A percentile compares a stretch with the other conserved stretches of the same genome.
Evolutionary conservation across 1,140 invertebrate species (phyloP).

Genomic region (Dendroctonus ponderosae): DNA sequence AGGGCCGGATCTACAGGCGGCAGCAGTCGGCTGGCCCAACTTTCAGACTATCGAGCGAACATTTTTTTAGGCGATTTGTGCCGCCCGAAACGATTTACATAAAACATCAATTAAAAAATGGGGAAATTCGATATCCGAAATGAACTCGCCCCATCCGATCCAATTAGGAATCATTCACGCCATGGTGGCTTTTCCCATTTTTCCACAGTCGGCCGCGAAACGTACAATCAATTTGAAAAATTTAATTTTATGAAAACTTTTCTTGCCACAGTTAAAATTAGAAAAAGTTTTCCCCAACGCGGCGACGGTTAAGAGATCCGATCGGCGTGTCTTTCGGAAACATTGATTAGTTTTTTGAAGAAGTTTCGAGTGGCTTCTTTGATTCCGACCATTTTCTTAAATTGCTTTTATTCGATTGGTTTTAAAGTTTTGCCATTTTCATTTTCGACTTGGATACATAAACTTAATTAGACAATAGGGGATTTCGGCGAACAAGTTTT

Average conservation of each 20-base stretch:
- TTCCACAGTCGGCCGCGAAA: background rate
- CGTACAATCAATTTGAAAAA: constrained; percentile 14
- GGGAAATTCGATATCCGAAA: background rate
- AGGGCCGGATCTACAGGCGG: no score
- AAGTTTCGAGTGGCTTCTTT: constrained; percentile 18
- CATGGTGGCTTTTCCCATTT: constrained; percentile 8
- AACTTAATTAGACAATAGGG: no score
- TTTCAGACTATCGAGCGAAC: no score
- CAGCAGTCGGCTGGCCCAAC: no score
- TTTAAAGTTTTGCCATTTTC: constrained; percentile 14
- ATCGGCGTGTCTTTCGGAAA: constrained; percentile 9
- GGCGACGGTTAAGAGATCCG: constrained; percentile 2
- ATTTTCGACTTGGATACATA: background rate
- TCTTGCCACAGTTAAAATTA: constrained; percentile 18
- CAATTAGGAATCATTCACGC: constrained; percentile 10
- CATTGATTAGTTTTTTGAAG: constrained; percentile 17
- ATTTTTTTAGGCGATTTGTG: no score
- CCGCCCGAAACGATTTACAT: constrained; percentile 5
- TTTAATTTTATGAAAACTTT: constrained; percentile 21
- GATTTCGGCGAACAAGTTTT: no score
- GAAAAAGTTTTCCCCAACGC: constrained; percentile 11
- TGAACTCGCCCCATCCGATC: constrained; percentile 1
- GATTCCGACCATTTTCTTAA: constrained; percentile 16
- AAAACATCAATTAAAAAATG: constrained; percentile 10
- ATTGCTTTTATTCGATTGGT: constrained; percentile 18